A percentile compares a stretch with the other conserved stretches of the same genome.
These are phyloP conservation scores for Platichthys flesus DNA, from an alignment of 2,113 vertebrate species.

Conservation along the genomic window DNA sequence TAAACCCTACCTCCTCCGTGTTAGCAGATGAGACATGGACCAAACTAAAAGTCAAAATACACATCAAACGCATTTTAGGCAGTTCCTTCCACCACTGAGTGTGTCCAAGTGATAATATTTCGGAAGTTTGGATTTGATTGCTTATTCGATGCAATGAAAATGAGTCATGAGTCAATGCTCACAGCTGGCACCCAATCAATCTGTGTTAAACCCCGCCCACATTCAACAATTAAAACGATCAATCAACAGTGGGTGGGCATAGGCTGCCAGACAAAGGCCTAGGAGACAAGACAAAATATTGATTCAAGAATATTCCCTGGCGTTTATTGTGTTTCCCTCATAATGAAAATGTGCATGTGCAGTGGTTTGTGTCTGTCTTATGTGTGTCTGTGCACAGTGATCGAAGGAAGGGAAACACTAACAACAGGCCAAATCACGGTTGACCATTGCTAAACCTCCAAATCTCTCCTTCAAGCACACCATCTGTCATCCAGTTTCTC, in stretches of 20 bases:
- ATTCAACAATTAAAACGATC: too few species aligned
- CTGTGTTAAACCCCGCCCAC: too few species aligned
- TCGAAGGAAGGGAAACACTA: slow-evolving; percentile 7
- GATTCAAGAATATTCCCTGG: neutral
- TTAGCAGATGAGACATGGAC: too few species aligned
- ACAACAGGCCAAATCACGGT: slow-evolving; percentile 37
- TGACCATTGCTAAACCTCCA: slow-evolving; percentile 38
- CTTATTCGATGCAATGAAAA: too few species aligned
- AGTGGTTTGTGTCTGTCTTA: neutral
- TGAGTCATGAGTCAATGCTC: too few species aligned
- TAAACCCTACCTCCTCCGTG: too few species aligned
- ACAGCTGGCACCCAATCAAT: too few species aligned
- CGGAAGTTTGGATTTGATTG: too few species aligned
- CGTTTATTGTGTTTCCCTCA: slow-evolving; percentile 2
- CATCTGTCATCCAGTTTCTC: slow-evolving; percentile 57
- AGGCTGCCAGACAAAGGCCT: neutral
- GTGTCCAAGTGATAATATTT: too few species aligned
- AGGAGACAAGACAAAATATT: neutral
- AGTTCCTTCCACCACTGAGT: too few species aligned
- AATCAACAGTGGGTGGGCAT: neutral
- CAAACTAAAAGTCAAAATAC: too few species aligned
- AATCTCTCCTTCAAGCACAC: slow-evolving; percentile 57
- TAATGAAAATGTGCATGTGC: neutral
- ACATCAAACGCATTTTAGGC: too few species aligned
- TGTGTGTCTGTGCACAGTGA: slow-evolving; percentile 14